Percentiles rank a stretch among this genome's conserved stretches.
Evolutionary conservation across 2,113 vertebrate genomes (phyloP).

Genomic region (Heterotis niloticus): DNA sequence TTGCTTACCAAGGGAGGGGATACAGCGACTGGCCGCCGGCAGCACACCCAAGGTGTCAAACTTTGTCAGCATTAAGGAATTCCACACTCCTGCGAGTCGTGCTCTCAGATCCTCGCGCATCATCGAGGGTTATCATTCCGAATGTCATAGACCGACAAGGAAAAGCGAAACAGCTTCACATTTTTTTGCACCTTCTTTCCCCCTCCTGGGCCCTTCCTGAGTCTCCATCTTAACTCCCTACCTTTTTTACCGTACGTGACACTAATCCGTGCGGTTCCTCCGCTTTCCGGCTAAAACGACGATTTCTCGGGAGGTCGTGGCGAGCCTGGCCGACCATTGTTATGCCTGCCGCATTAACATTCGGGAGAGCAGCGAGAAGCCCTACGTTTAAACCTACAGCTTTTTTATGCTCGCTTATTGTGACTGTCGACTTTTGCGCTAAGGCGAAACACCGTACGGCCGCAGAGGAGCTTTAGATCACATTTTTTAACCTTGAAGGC

Average conservation of each 20-base stretch:
- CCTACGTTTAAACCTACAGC: slow-evolving; percentile 11
- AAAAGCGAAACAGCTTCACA: not conserved
- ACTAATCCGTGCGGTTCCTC: not conserved
- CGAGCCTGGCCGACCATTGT: slow-evolving; percentile 8
- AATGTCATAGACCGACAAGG: slow-evolving; percentile 5
- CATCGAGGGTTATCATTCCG: not conserved
- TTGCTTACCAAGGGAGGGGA: slow-evolving; percentile 22
- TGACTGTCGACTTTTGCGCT: too few relatives aligned
- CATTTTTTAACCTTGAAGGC: too few relatives aligned
- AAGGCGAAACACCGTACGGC: too few relatives aligned
- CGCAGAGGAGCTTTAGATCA: too few relatives aligned
- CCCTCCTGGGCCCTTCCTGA: not conserved
- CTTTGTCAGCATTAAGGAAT: slow-evolving; percentile 17
- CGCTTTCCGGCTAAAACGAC: slow-evolving; percentile 1
- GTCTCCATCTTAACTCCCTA: not conserved
- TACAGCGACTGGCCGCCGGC: too few relatives aligned
- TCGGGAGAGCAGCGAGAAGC: slow-evolving; percentile 4
- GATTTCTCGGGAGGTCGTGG: slow-evolving; percentile 9
- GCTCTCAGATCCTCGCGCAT: not conserved
- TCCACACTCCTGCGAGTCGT: not conserved
- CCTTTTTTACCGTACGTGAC: not conserved
- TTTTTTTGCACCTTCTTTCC: not conserved
- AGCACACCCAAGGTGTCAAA: slow-evolving; percentile 10
- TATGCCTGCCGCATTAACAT: slow-evolving; percentile 13
- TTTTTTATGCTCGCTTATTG: not conserved